Evolutionary conservation across 2,888 invertebrate species (phyloP), one percentile per base, ranked within the genome.

Genomic region (Perizoma affinitatum): DNA sequence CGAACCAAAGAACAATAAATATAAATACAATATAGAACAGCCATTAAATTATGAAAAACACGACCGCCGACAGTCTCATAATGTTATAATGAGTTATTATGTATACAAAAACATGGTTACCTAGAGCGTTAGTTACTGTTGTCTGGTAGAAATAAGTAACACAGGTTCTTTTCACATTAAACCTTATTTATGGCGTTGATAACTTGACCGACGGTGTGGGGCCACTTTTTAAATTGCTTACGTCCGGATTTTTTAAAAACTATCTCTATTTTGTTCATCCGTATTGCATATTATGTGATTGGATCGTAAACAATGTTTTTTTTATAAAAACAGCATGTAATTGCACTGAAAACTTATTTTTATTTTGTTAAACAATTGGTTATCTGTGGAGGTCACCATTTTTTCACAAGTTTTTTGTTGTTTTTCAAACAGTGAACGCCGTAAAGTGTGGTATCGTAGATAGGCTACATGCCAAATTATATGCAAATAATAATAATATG

Each of bases 91-190:
- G 76, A 74, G 65, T 74, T 74, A 71, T 75, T 59, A 70, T 22
- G 3, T 61, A 65, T 67, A 72, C 68, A 69, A 76, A 71, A 72
- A 79, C 76, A 78, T 70, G 75, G 72, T 70, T 69, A 77, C 79
- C 69, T 73, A 64, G 65, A 48, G 71, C 58, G 73, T 76, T 69
- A 73, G 69, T 78, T 74, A 78, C 71, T 70, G 70, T 70, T 76
- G 65, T 70, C 68, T 70, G 69, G 64, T 56, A 52, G 65, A 72
- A 71, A 75, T 72, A 67, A 63, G 68, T 67, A 72, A 69, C 67
- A 68, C 61, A 68, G 63, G 70, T 68, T 69, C 70, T 72, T 66
- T n/a, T 71, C 54, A 49, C 60, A 65, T 71, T 67, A 67, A 70
- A 68, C 51, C 48, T 42, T 56, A 58, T 65, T 65, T 65, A 62